Conservation (phyloP, 2,113 vertebrate genomes). For the Gallinago jamesoni region DNA sequence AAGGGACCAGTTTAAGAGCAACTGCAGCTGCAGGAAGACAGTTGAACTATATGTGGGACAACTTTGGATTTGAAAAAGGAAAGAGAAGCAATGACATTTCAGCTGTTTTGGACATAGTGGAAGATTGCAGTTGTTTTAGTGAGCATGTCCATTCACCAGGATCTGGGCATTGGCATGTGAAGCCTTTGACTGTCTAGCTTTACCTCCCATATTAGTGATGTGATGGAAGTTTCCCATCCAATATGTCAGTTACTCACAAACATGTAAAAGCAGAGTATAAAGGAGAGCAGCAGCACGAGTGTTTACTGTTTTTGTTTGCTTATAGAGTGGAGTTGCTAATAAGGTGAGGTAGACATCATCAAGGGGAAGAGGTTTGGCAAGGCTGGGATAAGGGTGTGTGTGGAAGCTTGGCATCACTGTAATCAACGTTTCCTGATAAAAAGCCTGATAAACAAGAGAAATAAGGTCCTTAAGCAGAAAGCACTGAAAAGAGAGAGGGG, state of each 20-base stretch:
- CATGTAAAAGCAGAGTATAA: not conserved
- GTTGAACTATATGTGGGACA: not conserved
- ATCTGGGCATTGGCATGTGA: not conserved
- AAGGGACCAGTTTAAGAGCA: not conserved
- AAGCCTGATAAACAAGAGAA: not conserved
- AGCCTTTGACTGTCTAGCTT: not conserved
- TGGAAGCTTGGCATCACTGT: not conserved
- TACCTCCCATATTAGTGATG: not conserved
- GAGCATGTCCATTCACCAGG: fast-evolving
- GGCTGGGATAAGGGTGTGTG: not conserved
- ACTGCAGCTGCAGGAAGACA: not conserved
- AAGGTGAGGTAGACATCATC: not conserved
- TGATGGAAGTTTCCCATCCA: not conserved
- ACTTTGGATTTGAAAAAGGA: not conserved
- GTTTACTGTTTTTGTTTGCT: not conserved
- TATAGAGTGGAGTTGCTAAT: not conserved
- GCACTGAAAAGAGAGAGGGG: not conserved
- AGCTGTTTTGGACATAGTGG: not conserved
- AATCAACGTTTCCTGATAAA: not conserved
- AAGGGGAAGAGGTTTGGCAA: not conserved
- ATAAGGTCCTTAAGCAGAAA: not conserved
- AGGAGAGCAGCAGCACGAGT: not conserved
- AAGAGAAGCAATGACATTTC: not conserved
- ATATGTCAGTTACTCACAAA: not conserved
- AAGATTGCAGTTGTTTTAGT: not conserved